Conservation (phyloP, 2,797 vertebrate species). For the Rhinoraja longicauda region DNA sequence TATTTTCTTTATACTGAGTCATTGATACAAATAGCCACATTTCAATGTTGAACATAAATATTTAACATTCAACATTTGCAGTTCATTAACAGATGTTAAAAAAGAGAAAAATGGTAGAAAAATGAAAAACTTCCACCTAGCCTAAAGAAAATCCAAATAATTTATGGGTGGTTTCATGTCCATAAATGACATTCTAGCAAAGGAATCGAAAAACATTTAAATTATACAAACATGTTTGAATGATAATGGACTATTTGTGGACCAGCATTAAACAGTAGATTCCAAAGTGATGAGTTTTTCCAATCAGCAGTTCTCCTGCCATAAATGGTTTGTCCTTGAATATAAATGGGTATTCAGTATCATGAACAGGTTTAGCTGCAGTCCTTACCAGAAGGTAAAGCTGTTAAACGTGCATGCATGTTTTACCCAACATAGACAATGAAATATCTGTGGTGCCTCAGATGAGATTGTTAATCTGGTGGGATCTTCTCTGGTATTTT, state of each 20-base stretch:
- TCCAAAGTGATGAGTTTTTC: conserved; percentile 23
- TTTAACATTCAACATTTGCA: no score
- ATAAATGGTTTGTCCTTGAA: conserved; percentile 29
- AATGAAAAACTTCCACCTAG: background rate
- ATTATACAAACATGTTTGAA: background rate
- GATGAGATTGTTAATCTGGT: background rate
- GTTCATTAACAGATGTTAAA: background rate
- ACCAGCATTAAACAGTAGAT: conserved; percentile 16
- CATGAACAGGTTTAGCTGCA: background rate
- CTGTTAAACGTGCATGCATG: background rate
- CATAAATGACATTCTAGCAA: background rate
- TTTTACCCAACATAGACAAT: conserved; percentile 33
- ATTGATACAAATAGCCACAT: no score
- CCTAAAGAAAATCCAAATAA: background rate
- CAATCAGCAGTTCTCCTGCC: background rate
- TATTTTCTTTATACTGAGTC: background rate
- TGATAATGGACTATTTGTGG: conserved; percentile 22
- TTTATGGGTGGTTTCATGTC: background rate
- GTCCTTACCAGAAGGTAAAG: background rate
- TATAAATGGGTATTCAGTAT: background rate
- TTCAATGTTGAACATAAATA: no score
- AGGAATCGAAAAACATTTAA: conserved; percentile 5
- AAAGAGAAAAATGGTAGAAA: background rate
- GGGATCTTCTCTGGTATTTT: background rate
- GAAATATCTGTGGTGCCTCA: background rate